Conservation (phyloP, 2,888 invertebrate species). For the Platypus cylindrus region DNA sequence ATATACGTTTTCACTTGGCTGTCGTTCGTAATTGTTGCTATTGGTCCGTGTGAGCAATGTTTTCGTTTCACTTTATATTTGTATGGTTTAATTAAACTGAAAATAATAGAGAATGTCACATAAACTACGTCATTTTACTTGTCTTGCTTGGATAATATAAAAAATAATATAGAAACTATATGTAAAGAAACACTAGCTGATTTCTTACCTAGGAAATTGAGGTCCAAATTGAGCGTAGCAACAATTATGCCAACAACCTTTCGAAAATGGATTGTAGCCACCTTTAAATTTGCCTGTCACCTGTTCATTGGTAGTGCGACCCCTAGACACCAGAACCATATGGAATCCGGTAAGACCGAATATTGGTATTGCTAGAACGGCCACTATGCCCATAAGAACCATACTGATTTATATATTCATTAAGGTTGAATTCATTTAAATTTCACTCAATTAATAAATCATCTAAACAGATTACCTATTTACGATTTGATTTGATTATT, state of each 20-base stretch:
- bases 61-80: slow-evolving; percentile 53
- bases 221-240: slow-evolving; percentile 93
- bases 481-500: too few species aligned
- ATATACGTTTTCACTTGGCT: slow-evolving; percentile 94
- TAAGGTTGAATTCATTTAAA: too few species aligned
- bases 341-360: slow-evolving; percentile 97
- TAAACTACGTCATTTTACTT: too few species aligned
- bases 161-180: slow-evolving; percentile 1
- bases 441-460: too few species aligned
- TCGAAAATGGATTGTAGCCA: slow-evolving; percentile 95
- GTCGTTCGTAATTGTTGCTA: slow-evolving; percentile 45
- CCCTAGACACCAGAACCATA: slow-evolving; percentile 89
- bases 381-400: slow-evolving; percentile 84
- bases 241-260: slow-evolving; percentile 91
- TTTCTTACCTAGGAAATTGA: slow-evolving; percentile 83
- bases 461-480: too few species aligned
- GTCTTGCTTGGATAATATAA: not conserved
- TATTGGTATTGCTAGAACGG: slow-evolving; percentile 88
- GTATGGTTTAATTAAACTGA: slow-evolving; percentile 52
- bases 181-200: slow-evolving; percentile 2
- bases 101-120: slow-evolving; percentile 8
- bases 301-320: slow-evolving; percentile 98
- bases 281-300: slow-evolving; percentile 99
- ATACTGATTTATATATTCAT: slow-evolving; percentile 46
- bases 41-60: slow-evolving; percentile 38